A percentile compares a stretch with the other conserved stretches of the same genome.
phyloP scores from a whole-genome alignment of 2,797 vertebrate genomes.

The Bradypodion pumilum region DNA sequence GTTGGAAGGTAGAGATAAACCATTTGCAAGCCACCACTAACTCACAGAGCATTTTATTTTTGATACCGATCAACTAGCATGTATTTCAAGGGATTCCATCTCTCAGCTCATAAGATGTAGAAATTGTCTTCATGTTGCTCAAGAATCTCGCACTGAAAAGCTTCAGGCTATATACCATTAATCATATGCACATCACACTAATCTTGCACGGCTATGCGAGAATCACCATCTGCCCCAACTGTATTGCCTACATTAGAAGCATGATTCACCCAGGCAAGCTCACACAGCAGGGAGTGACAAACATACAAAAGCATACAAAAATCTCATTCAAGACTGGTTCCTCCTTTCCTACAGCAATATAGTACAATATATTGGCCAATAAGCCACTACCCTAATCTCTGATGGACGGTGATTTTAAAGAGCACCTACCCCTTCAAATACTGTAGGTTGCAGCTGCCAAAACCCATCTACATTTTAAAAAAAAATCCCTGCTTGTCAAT shows the following conservation, averaged over 20 bases:
- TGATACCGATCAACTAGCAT: not conserved
- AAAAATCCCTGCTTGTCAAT: not conserved
- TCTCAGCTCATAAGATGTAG: not conserved
- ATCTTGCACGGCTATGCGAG: constrained; percentile 12
- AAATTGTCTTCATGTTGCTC: not conserved
- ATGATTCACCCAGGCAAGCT: constrained; percentile 6
- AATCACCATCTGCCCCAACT: constrained; percentile 5
- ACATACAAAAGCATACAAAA: not conserved
- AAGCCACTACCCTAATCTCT: not conserved
- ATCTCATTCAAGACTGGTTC: not conserved
- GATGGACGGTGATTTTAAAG: not conserved
- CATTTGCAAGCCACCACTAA: not conserved
- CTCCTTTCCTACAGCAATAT: not conserved
- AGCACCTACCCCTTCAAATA: not conserved
- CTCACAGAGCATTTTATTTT: not conserved
- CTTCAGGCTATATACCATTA: constrained; percentile 1
- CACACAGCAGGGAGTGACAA: not conserved
- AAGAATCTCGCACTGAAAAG: not conserved
- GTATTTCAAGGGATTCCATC: too few species aligned
- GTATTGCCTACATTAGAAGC: not conserved
- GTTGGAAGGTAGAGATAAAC: not conserved
- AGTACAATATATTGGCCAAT: not conserved
- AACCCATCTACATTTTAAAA: not conserved
- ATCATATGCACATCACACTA: constrained; percentile 17
- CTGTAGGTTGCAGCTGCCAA: not conserved